phyloP scores from a whole-genome alignment of 2,113 vertebrate genomes.

The Vanacampus margaritifer region DNA sequence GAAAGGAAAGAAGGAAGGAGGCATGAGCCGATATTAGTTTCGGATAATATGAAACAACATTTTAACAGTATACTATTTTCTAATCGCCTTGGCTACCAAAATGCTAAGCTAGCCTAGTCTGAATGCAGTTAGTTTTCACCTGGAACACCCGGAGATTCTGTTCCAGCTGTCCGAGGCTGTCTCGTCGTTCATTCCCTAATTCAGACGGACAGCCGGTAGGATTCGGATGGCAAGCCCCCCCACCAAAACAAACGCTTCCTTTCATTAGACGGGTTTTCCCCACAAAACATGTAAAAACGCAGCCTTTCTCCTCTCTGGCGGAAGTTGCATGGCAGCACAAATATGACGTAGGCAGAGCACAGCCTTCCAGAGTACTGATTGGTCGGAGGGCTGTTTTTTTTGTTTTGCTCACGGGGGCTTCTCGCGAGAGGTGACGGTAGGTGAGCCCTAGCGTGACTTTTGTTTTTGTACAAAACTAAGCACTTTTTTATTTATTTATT shows the following conservation, averaged over 20 bases:
- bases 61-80: no score
- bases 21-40: not conserved
- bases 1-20: not conserved
- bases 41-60: not conserved
- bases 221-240: constrained; percentile 67
- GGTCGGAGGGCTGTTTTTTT: constrained; percentile 1
- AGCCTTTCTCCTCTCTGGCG: constrained; percentile 11
- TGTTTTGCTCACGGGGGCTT: not conserved
- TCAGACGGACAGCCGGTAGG: constrained; percentile 62
- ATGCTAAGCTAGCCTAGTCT: constrained; percentile 45
- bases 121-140: constrained; percentile 49
- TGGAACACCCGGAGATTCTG: constrained; percentile 80
- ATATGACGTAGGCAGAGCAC: constrained; percentile 29
- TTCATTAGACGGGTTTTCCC: constrained; percentile 59
- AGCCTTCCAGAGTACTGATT: constrained; percentile 19
- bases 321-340: constrained; percentile 9
- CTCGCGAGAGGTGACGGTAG: no score
- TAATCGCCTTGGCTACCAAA: not conserved
- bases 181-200: constrained; percentile 81
- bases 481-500: no score
- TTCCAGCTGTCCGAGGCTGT: constrained; percentile 76
- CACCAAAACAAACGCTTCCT: constrained; percentile 54
- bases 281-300: constrained; percentile 34
- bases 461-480: no score
- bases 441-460: no score